Percentiles rank a stretch among this genome's conserved stretches.
Evolutionary conservation across 2,888 invertebrate genomes (phyloP).

Genomic region (Phaedon cochleariae): DNA sequence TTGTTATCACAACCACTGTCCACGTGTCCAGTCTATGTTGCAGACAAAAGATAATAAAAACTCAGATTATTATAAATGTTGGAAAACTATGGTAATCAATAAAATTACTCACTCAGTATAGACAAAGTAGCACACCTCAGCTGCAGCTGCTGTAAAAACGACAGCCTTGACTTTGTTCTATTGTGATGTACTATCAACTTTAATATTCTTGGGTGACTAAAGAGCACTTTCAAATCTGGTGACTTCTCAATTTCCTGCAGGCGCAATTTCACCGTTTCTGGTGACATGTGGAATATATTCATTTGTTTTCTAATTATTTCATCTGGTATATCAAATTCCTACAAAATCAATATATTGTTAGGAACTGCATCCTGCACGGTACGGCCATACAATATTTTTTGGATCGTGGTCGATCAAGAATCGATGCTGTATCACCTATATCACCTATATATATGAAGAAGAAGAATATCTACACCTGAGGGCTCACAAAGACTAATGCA

Average conservation of each 20-base stretch:
- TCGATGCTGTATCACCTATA: no score
- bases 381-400: no score
- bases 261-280: conserved; percentile 68
- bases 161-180: conserved; percentile 63
- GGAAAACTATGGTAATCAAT: no score
- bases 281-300: conserved; percentile 68
- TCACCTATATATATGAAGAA: no score
- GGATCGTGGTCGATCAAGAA: no score
- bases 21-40: no score
- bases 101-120: conserved; percentile 57
- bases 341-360: conserved; percentile 23
- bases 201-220: conserved; percentile 69
- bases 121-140: conserved; percentile 63
- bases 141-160: conserved; percentile 64
- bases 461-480: no score
- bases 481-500: no score
- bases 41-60: no score
- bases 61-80: no score
- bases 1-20: no score
- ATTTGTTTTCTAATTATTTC: conserved; percentile 65
- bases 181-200: conserved; percentile 64
- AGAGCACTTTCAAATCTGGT: conserved; percentile 70
- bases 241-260: conserved; percentile 66
- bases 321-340: conserved; percentile 68
- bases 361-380: no score